A percentile compares a stretch with the other conserved stretches of the same genome.
These are phyloP conservation scores for Morelia viridis DNA, from an alignment of 2,797 vertebrate genomes.

Conservation along the genomic window DNA sequence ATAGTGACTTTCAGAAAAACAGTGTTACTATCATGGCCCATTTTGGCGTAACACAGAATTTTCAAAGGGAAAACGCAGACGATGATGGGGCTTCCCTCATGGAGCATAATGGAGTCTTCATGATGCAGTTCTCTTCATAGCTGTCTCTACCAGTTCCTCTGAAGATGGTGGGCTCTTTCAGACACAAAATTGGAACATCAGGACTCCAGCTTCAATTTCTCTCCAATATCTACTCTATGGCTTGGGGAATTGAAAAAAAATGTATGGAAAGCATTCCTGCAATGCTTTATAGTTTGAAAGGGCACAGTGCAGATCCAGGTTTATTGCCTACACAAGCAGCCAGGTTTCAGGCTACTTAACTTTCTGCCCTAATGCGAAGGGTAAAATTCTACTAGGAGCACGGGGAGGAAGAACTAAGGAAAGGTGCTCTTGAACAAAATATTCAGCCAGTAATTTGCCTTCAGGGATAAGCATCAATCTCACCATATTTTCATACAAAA, in stretches of 20 bases:
- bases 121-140: not conserved
- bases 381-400: not conserved
- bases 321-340: not conserved
- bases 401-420: not conserved
- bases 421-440: not conserved
- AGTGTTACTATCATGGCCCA: not conserved
- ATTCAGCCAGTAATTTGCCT: not conserved
- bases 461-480: not conserved
- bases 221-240: not conserved
- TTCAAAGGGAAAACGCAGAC: not conserved
- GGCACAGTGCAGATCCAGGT: not conserved
- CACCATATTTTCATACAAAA: not conserved
- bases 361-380: not conserved
- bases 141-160: not conserved
- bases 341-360: too few species aligned
- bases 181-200: not conserved
- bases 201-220: too few species aligned
- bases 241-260: too few species aligned
- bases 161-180: not conserved
- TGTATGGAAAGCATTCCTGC: not conserved
- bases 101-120: not conserved
- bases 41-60: not conserved
- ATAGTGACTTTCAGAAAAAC: not conserved
- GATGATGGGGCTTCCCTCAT: not conserved
- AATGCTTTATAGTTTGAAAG: not conserved